Evolutionary conservation across 1,140 invertebrate genomes (phyloP).

Genomic region (Megalopta genalis): DNA sequence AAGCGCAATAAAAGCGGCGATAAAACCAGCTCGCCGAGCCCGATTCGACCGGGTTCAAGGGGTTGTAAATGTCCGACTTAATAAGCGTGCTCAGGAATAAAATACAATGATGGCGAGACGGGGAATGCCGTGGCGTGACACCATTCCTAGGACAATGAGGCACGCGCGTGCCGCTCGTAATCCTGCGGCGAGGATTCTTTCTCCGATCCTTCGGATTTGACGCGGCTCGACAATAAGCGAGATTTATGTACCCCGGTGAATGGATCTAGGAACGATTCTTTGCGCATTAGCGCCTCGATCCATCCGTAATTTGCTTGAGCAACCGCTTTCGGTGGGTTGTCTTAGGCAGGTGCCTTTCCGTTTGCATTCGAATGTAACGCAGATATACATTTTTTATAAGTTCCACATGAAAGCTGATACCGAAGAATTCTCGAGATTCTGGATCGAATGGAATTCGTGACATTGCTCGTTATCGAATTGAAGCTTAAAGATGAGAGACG

Average conservation of each 20-base stretch:
- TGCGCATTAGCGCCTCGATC: not conserved
- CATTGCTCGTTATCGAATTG: no score
- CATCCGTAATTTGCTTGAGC: not conserved
- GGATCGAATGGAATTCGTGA: no score
- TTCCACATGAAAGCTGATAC: no score
- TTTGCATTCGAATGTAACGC: no score
- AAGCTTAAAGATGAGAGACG: no score
- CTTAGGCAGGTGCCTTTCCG: no score
- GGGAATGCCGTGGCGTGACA: not conserved
- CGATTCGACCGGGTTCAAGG: constrained; percentile 40
- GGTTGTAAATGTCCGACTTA: constrained; percentile 57
- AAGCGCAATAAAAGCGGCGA: constrained; percentile 50
- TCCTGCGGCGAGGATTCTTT: not conserved
- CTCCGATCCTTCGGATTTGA: not conserved
- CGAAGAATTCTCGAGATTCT: no score
- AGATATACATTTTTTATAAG: no score
- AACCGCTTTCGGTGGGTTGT: not conserved
- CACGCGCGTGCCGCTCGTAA: constrained; percentile 16
- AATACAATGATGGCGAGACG: constrained; percentile 35
- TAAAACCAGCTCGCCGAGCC: constrained; percentile 35
- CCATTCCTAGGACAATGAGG: constrained; percentile 25
- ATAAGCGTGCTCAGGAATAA: constrained; percentile 46
- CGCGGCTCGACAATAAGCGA: not conserved
- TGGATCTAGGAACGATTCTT: not conserved
- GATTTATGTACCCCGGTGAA: constrained; percentile 4